phyloP scores from a whole-genome alignment of 2,888 invertebrate species.

The Drosophila lacicola region DNA sequence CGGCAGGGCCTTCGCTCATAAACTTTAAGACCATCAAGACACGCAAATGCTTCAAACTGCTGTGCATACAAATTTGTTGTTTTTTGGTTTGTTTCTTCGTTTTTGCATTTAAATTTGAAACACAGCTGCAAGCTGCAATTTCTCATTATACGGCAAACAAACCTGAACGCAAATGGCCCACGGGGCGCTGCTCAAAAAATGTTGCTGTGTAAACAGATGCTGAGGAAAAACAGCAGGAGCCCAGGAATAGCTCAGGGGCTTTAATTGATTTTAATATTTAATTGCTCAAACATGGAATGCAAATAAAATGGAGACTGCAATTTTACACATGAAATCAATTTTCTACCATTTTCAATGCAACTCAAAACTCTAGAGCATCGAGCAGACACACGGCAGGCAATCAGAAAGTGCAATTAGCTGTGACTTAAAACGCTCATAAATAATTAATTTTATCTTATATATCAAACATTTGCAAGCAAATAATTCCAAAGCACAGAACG shows the following conservation, averaged over 20 bases:
- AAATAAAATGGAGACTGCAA: slow-evolving; percentile 49
- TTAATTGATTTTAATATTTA: slow-evolving; percentile 79
- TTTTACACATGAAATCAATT: slow-evolving; percentile 57
- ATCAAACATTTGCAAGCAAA: too few relatives aligned
- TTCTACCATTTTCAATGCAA: slow-evolving; percentile 21
- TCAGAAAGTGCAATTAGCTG: not conserved
- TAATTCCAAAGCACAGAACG: not conserved
- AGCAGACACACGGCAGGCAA: not conserved
- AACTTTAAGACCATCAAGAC: not conserved
- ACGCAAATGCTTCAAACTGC: slow-evolving; percentile 1
- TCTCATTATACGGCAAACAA: slow-evolving; percentile 42
- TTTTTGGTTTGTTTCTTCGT: slow-evolving; percentile 17
- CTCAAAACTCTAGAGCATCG: not conserved
- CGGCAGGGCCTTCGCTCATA: not conserved
- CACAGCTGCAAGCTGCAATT: slow-evolving; percentile 42
- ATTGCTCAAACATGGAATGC: slow-evolving; percentile 63
- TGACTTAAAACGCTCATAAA: not conserved
- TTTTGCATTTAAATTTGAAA: slow-evolving; percentile 53
- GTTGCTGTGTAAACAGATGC: slow-evolving; percentile 27
- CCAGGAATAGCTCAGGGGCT: slow-evolving; percentile 35
- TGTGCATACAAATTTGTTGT: slow-evolving; percentile 11
- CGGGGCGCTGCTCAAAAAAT: slow-evolving; percentile 27
- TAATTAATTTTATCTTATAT: not conserved
- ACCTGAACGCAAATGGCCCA: slow-evolving; percentile 22
- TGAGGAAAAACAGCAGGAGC: slow-evolving; percentile 5